A percentile compares a stretch with the other conserved stretches of the same genome.
Conservation (phyloP, 2,113 vertebrate species). For the Centropus unirufus region DNA sequence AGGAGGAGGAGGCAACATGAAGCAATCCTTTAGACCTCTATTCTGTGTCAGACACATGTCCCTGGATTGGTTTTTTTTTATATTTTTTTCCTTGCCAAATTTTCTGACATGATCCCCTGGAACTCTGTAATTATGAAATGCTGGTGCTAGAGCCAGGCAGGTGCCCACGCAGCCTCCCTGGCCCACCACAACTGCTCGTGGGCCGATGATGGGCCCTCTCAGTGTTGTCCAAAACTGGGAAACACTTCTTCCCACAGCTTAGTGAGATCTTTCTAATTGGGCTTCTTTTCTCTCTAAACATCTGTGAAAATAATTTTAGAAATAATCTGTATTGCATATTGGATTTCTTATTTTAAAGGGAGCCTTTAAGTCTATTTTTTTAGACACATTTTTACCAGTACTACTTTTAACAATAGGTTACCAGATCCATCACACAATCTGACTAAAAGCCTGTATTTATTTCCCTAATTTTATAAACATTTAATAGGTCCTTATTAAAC, state of each 20-base stretch:
- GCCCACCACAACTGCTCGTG: rapidly evolving
- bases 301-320: slow-evolving; percentile 56
- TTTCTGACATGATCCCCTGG: neutral
- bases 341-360: slow-evolving; percentile 54
- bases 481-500: slow-evolving; percentile 91
- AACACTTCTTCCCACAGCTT: slow-evolving; percentile 8
- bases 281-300: slow-evolving; percentile 5
- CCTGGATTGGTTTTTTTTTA: neutral
- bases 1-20: neutral
- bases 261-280: neutral
- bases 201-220: neutral
- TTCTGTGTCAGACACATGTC: neutral
- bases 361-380: slow-evolving; percentile 57
- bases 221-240: rapidly evolving
- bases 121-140: neutral
- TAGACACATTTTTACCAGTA: slow-evolving; percentile 71
- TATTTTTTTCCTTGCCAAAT: neutral
- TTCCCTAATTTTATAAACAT: slow-evolving; percentile 92
- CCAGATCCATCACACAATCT: slow-evolving; percentile 81
- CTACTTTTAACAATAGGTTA: slow-evolving; percentile 82
- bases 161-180: neutral
- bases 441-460: slow-evolving; percentile 84
- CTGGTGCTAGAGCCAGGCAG: neutral
- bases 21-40: rapidly evolving
- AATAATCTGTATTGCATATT: neutral